Evolutionary conservation across 2,888 invertebrate genomes (phyloP).

Genomic region (Eupithecia abbreviata): DNA sequence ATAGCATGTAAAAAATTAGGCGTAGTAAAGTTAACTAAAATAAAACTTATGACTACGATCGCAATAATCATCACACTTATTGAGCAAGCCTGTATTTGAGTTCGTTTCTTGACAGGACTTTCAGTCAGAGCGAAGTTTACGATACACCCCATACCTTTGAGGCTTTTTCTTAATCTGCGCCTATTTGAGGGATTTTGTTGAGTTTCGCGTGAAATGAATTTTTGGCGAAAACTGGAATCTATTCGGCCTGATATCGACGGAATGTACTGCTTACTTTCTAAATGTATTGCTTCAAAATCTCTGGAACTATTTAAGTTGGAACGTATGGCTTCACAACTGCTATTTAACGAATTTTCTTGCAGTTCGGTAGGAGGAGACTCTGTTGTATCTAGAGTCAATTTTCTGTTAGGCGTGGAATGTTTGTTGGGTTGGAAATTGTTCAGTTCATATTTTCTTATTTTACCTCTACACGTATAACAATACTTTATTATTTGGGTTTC

Average conservation of each 20-base stretch:
- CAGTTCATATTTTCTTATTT: conserved; percentile 77
- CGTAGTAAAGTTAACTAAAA: conserved; percentile 79
- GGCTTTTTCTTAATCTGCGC: conserved; percentile 74
- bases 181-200: conserved; percentile 59
- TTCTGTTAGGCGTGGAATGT: conserved; percentile 73
- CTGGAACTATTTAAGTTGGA: conserved; percentile 49
- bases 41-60: conserved; percentile 78
- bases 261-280: conserved; percentile 62
- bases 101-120: conserved; percentile 75
- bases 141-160: conserved; percentile 77
- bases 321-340: conserved; percentile 49
- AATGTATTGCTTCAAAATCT: conserved; percentile 48
- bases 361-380: conserved; percentile 45
- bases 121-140: conserved; percentile 75
- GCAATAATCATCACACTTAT: conserved; percentile 82
- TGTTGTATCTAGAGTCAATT: conserved; percentile 46
- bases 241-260: conserved; percentile 77
- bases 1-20: conserved; percentile 69
- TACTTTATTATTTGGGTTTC: conserved; percentile 67
- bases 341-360: conserved; percentile 51
- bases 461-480: conserved; percentile 75
- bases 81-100: conserved; percentile 81
- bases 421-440: conserved; percentile 67
- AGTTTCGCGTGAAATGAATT: conserved; percentile 70
- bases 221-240: conserved; percentile 71